Evolutionary conservation across 1,140 invertebrate genomes (phyloP).

Genomic region (Cydia pomonella): DNA sequence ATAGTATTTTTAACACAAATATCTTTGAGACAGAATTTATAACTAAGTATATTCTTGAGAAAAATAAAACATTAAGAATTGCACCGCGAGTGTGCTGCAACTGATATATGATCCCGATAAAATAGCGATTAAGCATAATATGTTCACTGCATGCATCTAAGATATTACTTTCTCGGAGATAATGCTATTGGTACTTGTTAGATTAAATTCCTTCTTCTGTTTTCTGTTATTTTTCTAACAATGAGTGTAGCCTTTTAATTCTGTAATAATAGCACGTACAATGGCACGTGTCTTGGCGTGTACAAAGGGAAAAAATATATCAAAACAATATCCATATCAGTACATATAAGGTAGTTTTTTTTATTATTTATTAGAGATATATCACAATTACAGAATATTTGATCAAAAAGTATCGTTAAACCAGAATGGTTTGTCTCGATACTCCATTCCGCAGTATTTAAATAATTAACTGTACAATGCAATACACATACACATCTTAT

Average conservation of each 20-base stretch:
- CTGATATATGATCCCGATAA: constrained; percentile 5
- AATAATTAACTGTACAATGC: too few relatives aligned
- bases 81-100: not conserved
- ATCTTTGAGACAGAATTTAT: too few relatives aligned
- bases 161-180: constrained; percentile 7
- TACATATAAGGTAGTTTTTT: too few relatives aligned
- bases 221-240: constrained; percentile 1
- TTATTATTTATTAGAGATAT: too few relatives aligned
- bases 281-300: not conserved
- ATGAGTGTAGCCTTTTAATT: not conserved
- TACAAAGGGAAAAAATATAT: not conserved
- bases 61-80: not conserved
- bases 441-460: too few relatives aligned
- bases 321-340: not conserved
- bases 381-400: too few relatives aligned
- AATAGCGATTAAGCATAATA: not conserved
- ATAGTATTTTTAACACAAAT: too few relatives aligned
- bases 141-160: constrained; percentile 15
- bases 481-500: too few relatives aligned
- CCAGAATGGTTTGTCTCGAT: too few relatives aligned
- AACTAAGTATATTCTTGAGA: not conserved
- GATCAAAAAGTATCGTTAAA: too few relatives aligned
- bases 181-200: not conserved
- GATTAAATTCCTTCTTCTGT: constrained; percentile 17
- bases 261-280: not conserved